Base-by-base conservation (phyloP, 2,888 invertebrate genomes). In the Agonum fuliginosum region DNA sequence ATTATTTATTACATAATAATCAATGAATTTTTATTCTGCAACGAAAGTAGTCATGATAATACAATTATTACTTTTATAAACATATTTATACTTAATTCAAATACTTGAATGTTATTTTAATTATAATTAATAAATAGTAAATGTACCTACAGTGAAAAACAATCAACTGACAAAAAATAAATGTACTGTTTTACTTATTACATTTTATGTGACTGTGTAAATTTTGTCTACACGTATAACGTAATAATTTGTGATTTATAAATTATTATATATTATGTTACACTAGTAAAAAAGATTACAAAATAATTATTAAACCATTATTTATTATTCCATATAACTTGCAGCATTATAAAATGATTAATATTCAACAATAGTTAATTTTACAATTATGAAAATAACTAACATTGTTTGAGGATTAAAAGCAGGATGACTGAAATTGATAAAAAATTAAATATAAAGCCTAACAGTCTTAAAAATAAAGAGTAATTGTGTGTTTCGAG, bases 381-480 rank as follows among this genome's bases (percentile, higher is more conserved):
- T n/a, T 27, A 58, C 24, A 27, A 58, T 12, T 58, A 14, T 12
- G 48, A 22, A 20, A 48, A 46, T 17, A 20, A 62, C 30, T 30
- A 8, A 8, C 30, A 30, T 3, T 3, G 30, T 30, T 30, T 5
- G 3, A 5, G 30, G 14, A 30, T 5, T 62, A 62, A 24, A 62
- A 62, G 30, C 17, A 14, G 14, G 17, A 14, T 3, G 27, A 14
- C 2, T 19, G 54, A 22, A 20, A 48, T 5, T 48, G 5, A 54
- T 22, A 1, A 12, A 1, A 12, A 27, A 27, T 24, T 14, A 43
- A 43, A 46, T 24, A 6, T 27, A 17, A 70, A 48, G 24, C 41
- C 37, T 14, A 43, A 43, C 62, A 73, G 73, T 73, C 62, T 73
- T 62, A 17, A 73, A n/a, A 73, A 43, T 34, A 73, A 62, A 73